Conservation (phyloP, 2,113 vertebrate genomes). For the Lucifuga dentata region DNA sequence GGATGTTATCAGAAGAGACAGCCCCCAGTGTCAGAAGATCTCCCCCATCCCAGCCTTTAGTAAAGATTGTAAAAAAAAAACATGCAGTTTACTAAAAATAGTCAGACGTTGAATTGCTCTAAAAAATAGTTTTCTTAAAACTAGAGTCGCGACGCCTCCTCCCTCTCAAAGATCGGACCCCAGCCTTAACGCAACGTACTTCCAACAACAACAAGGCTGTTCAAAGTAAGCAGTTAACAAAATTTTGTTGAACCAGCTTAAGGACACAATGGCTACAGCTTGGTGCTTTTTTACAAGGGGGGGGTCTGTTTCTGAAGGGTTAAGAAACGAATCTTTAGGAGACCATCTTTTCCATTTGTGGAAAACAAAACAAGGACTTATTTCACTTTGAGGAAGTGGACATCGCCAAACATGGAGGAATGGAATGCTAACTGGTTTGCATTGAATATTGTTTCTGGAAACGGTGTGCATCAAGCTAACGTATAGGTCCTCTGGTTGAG, state of each 20-base stretch:
- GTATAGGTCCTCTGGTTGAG: slow-evolving; percentile 68
- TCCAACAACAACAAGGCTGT: slow-evolving; percentile 70
- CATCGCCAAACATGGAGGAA: slow-evolving; percentile 49
- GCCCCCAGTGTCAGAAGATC: slow-evolving; percentile 74
- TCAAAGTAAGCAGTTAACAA: slow-evolving; percentile 69
- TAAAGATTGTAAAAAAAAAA: slow-evolving; percentile 82
- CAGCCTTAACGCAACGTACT: slow-evolving; percentile 41
- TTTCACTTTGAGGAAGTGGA: slow-evolving; percentile 49
- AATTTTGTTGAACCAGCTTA: slow-evolving; percentile 74
- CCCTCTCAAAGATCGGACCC: slow-evolving; percentile 57
- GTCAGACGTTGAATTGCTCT: slow-evolving; percentile 75
- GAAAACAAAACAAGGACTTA: slow-evolving; percentile 44
- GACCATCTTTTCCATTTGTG: slow-evolving; percentile 36
- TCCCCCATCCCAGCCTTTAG: slow-evolving; percentile 67
- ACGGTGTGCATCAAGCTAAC: slow-evolving; percentile 62
- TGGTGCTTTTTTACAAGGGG: slow-evolving; percentile 60
- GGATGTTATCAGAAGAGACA: slow-evolving; percentile 68
- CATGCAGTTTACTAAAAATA: slow-evolving; percentile 85
- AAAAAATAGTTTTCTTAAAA: slow-evolving; percentile 81
- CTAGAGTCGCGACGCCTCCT: slow-evolving; percentile 56
- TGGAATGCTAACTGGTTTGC: slow-evolving; percentile 55
- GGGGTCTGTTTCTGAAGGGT: slow-evolving; percentile 48
- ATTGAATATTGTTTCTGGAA: slow-evolving; percentile 46
- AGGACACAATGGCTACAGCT: slow-evolving; percentile 83
- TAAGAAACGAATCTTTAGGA: slow-evolving; percentile 37